phyloP scores from a whole-genome alignment of 2,797 vertebrate genomes.

The Coranthus polyacanthus region DNA sequence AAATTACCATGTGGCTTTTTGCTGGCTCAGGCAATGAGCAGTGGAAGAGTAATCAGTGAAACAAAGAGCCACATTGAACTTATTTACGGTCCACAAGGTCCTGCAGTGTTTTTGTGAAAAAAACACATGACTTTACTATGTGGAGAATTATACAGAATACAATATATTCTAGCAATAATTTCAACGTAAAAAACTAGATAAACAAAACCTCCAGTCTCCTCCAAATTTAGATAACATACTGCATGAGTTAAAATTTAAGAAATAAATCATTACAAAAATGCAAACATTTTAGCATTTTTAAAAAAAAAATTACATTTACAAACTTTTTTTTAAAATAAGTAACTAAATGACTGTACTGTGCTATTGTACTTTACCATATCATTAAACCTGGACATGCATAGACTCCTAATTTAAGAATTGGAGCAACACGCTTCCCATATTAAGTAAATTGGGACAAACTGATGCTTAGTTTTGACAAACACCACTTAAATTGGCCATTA shows the following conservation, averaged over 20 bases:
- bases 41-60: neutral
- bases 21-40: constrained; percentile 13
- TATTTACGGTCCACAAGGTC: constrained; percentile 6
- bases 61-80: constrained; percentile 10
- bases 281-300: no score
- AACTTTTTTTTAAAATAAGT: no score
- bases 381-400: neutral
- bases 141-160: no score
- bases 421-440: constrained; percentile 32
- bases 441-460: constrained; percentile 49
- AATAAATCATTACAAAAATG: no score
- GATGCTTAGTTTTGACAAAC: constrained; percentile 41
- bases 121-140: constrained; percentile 4
- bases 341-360: neutral
- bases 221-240: no score
- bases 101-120: neutral
- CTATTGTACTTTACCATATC: constrained; percentile 3
- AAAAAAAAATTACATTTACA: no score
- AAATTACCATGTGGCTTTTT: constrained; percentile 27
- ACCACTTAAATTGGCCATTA: constrained; percentile 65
- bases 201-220: no score
- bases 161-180: no score
- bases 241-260: no score
- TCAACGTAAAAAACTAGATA: no score
- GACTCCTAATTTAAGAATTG: neutral